Conservation (phyloP, 1,140 invertebrate genomes). For the Diorhabda elongata region DNA sequence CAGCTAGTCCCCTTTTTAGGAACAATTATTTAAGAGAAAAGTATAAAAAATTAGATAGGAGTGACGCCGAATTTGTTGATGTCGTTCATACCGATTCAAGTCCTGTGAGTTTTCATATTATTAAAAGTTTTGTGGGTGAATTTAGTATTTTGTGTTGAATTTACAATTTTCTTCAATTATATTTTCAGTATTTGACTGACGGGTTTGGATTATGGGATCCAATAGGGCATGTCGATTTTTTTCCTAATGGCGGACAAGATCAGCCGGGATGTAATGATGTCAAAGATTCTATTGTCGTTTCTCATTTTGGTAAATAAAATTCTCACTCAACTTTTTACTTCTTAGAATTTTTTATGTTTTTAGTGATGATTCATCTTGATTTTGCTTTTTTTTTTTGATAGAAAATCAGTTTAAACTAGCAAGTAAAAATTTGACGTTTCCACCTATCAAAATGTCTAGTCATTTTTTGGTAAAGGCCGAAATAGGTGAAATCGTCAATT, state of each 20-base stretch:
- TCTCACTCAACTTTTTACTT: too few relatives aligned
- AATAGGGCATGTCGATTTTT: slow-evolving; percentile 65
- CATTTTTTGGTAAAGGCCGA: too few relatives aligned
- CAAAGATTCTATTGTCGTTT: slow-evolving; percentile 41
- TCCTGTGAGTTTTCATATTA: slow-evolving; percentile 35
- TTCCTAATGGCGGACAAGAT: slow-evolving; percentile 65
- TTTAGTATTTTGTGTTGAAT: not conserved
- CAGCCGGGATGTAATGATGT: slow-evolving; percentile 64
- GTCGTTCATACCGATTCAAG: slow-evolving; percentile 83
- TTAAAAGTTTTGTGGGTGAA: not conserved
- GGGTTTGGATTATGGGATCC: slow-evolving; percentile 47
- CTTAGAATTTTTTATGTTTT: too few relatives aligned
- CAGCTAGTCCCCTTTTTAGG: slow-evolving; percentile 64
- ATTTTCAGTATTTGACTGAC: slow-evolving; percentile 41
- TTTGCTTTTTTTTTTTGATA: too few relatives aligned
- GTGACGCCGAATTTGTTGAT: slow-evolving; percentile 79
- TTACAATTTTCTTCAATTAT: not conserved
- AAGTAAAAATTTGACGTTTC: too few relatives aligned
- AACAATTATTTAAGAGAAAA: slow-evolving; percentile 51
- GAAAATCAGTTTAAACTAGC: too few relatives aligned
- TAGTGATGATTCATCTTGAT: too few relatives aligned
- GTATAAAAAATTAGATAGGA: slow-evolving; percentile 66
- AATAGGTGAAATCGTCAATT: too few relatives aligned
- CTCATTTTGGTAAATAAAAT: slow-evolving; percentile 40
- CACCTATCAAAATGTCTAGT: too few relatives aligned